Evolutionary conservation across 2,113 vertebrate species (phyloP).

Genomic region (Fulica atra): DNA sequence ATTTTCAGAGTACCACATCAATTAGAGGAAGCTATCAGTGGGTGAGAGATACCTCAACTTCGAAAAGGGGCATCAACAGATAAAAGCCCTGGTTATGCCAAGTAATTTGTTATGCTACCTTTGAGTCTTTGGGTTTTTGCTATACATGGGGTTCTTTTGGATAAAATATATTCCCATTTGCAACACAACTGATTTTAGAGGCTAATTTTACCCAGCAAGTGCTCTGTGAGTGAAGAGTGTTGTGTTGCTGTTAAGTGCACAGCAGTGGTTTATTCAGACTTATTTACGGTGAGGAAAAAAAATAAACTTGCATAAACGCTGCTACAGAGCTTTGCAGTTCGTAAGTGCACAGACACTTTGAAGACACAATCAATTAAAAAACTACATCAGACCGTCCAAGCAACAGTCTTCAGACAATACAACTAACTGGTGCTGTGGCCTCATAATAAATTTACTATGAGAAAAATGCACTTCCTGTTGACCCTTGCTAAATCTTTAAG

Average conservation of each 20-base stretch:
- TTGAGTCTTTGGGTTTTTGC: not conserved
- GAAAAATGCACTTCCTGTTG: not conserved
- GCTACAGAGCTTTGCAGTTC: not conserved
- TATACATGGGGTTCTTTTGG: not conserved
- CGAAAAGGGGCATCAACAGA: not conserved
- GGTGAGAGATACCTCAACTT: not conserved
- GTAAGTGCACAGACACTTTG: not conserved
- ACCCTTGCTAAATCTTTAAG: conserved; percentile 21
- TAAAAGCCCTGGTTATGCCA: not conserved
- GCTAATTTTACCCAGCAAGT: not conserved
- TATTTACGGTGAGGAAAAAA: not conserved
- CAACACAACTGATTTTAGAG: not conserved
- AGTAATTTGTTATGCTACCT: not conserved
- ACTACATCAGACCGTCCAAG: not conserved
- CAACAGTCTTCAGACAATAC: not conserved
- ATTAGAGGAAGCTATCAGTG: not conserved
- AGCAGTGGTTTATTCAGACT: not conserved
- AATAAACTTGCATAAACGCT: not conserved
- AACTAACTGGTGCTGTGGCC: not conserved
- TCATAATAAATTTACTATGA: conserved; percentile 7
- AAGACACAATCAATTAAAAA: not conserved
- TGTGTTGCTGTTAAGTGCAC: not conserved
- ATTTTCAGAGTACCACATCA: not conserved
- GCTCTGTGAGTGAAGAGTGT: not conserved
- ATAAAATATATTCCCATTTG: not conserved